These are phyloP conservation scores for Salarias fasciatus DNA, from an alignment of 2,797 vertebrate genomes.

Conservation along the genomic window DNA sequence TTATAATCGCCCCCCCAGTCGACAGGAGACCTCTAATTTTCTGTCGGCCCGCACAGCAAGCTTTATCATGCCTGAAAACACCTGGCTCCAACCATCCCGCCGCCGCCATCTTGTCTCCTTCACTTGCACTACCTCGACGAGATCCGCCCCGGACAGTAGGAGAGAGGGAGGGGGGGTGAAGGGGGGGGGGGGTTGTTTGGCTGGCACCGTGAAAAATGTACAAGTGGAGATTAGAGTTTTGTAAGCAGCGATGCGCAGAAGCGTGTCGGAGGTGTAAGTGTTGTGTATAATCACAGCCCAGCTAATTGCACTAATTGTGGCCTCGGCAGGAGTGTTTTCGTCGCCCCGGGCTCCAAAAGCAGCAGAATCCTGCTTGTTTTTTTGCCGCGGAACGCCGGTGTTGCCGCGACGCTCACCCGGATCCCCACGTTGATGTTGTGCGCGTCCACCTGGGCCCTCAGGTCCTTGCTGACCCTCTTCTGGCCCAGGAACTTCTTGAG, in stretches of 20 bases:
- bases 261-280: constrained; percentile 45
- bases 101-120: constrained; percentile 71
- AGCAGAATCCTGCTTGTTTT: constrained; percentile 10
- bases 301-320: constrained; percentile 46
- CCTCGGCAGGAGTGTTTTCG: constrained; percentile 18
- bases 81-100: constrained; percentile 78
- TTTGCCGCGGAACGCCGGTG: constrained; percentile 2
- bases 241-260: constrained; percentile 28
- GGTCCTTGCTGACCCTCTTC: constrained; percentile 94
- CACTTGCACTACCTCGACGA: constrained; percentile 31
- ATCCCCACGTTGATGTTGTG: constrained; percentile 97
- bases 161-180: constrained; percentile 41
- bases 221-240: constrained; percentile 30
- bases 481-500: constrained; percentile 95
- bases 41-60: constrained; percentile 81
- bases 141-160: constrained; percentile 62
- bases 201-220: constrained; percentile 41
- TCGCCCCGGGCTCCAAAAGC: constrained; percentile 32
- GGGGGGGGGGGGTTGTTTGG: constrained; percentile 45
- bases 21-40: constrained; percentile 86
- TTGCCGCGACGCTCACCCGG: constrained; percentile 83
- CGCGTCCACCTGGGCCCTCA: constrained; percentile 91
- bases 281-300: constrained; percentile 37
- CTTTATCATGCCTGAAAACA: constrained; percentile 87
- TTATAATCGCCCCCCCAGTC: constrained; percentile 81